Conservation (phyloP, 2,113 vertebrate genomes). For the Solenodon paradoxus region DNA sequence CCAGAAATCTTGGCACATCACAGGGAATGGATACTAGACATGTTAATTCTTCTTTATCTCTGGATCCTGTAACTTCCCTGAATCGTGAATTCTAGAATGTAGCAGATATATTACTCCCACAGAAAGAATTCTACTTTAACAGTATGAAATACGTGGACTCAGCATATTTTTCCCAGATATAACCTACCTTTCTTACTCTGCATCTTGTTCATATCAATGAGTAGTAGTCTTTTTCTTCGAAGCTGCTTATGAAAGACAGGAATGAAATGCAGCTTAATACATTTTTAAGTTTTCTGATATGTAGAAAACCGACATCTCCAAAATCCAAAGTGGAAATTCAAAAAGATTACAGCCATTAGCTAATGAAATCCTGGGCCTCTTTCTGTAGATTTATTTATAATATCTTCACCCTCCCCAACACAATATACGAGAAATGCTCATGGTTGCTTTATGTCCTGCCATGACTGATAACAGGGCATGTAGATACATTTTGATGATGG, state of each 20-base stretch:
- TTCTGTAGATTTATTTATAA: constrained; percentile 47
- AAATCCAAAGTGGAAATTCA: constrained; percentile 36
- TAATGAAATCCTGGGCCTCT: constrained; percentile 28
- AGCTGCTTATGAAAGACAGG: background rate
- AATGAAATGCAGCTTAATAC: background rate
- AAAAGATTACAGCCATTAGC: constrained; percentile 46
- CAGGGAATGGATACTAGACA: background rate
- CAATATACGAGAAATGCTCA: constrained; percentile 59
- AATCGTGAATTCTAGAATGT: background rate
- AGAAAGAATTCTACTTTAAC: background rate
- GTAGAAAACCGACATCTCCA: background rate
- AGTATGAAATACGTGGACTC: background rate
- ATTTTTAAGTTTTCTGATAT: background rate
- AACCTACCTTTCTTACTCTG: background rate
- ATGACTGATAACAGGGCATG: background rate
- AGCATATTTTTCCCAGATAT: background rate
- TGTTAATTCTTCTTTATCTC: background rate
- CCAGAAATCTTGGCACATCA: background rate
- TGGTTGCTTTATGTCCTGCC: background rate
- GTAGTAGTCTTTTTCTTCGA: background rate
- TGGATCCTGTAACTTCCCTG: background rate
- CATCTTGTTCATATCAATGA: background rate
- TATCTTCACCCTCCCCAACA: background rate
- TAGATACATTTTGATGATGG: constrained; percentile 52
- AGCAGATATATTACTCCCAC: background rate